Percentiles rank a stretch among this genome's conserved stretches.
phyloP scores from a whole-genome alignment of 1,140 invertebrate species.

The Camponotus vicinus region DNA sequence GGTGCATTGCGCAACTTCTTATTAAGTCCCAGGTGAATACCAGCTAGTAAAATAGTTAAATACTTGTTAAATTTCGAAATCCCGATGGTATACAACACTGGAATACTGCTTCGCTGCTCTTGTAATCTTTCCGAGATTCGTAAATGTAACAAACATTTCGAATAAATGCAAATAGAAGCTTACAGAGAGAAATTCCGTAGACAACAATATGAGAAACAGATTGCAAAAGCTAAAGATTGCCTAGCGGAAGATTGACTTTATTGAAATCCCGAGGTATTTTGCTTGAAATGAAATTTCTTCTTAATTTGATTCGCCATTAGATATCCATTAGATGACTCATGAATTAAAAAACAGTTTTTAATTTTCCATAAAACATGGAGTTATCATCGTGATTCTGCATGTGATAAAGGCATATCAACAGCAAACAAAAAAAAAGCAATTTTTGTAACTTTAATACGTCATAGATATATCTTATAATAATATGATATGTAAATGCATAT shows the following conservation, averaged over 20 bases:
- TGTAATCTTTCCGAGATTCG: constrained; percentile 28
- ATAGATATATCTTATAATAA: not conserved
- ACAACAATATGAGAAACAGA: constrained; percentile 29
- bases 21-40: constrained; percentile 2
- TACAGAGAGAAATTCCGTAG: not conserved
- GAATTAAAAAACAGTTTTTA: not conserved
- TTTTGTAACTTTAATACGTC: constrained; percentile 1
- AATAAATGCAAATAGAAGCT: constrained; percentile 10
- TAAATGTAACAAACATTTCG: not conserved
- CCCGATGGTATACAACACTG: constrained; percentile 12
- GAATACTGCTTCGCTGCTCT: not conserved
- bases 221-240: not conserved
- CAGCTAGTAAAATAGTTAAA: constrained; percentile 21
- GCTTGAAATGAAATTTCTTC: constrained; percentile 12
- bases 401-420: not conserved
- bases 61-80: constrained; percentile 45
- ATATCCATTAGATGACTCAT: constrained; percentile 16
- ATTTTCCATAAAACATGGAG: constrained; percentile 17
- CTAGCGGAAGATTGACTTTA: not conserved
- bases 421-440: not conserved
- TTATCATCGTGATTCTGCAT: not conserved
- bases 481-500: not conserved
- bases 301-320: constrained; percentile 36
- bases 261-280: constrained; percentile 22
- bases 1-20: not conserved